Conservation (phyloP, 30 jellyfish, hydroid and myxozoan genomes). For the Chrysaora quinquecirrha region DNA sequence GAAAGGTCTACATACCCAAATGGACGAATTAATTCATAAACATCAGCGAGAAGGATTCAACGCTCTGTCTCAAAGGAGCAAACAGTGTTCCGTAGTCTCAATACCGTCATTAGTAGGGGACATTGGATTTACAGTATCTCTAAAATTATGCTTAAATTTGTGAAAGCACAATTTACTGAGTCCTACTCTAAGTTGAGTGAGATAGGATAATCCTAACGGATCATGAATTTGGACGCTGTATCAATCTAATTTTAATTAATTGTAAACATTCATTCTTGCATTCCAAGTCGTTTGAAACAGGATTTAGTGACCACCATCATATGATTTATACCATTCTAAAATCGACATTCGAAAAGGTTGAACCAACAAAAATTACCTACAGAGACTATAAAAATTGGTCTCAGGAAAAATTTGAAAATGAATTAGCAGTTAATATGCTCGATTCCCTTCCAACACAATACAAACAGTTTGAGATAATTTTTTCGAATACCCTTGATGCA, state of each 20-base stretch:
- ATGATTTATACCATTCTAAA: slow-evolving; percentile 45
- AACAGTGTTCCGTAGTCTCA: slow-evolving; percentile 34
- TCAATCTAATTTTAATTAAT: slow-evolving; percentile 14
- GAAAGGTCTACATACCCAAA: slow-evolving; percentile 31
- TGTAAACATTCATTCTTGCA: slow-evolving; percentile 22
- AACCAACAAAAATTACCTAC: slow-evolving; percentile 13
- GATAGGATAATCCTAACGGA: slow-evolving; percentile 19
- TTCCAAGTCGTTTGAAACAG: slow-evolving; percentile 55
- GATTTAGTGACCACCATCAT: slow-evolving; percentile 62
- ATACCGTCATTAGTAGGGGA: slow-evolving; percentile 46
- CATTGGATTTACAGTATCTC: slow-evolving; percentile 52
- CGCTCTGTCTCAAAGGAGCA: slow-evolving; percentile 35
- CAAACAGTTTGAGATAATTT: slow-evolving; percentile 10
- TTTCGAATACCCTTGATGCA: slow-evolving; percentile 26
- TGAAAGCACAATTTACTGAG: slow-evolving; percentile 35
- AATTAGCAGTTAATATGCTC: slow-evolving; percentile 17
- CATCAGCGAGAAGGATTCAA: slow-evolving; percentile 32
- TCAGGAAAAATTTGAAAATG: slow-evolving; percentile 19
- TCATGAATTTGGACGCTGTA: slow-evolving; percentile 18
- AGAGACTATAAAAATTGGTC: slow-evolving; percentile 44
- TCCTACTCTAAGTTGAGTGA: slow-evolving; percentile 32
- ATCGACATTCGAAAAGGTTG: slow-evolving; percentile 26
- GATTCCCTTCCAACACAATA: slow-evolving; percentile 23
- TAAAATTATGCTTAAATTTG: slow-evolving; percentile 15
- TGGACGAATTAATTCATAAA: slow-evolving; percentile 28